Conservation (phyloP, 2,888 invertebrate genomes). For the Amphipyra berbera region DNA sequence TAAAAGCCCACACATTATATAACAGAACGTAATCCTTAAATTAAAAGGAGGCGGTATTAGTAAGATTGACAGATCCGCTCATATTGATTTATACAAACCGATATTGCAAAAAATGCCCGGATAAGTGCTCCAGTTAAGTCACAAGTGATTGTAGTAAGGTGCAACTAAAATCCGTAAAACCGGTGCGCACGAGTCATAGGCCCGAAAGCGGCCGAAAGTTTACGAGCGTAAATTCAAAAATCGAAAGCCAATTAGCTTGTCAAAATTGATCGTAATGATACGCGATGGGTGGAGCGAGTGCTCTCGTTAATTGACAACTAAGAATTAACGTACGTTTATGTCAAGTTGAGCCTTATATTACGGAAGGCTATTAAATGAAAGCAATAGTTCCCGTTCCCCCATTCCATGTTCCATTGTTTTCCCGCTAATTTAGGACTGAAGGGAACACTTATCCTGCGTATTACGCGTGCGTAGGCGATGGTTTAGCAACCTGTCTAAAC, state of each 20-base stretch:
- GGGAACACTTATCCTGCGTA: conserved; percentile 59
- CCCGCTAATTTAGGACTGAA: conserved; percentile 60
- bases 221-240: conserved; percentile 55
- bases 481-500: conserved; percentile 57
- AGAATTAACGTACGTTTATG: conserved; percentile 43
- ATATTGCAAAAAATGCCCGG: conserved; percentile 67
- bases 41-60: conserved; percentile 53
- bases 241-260: conserved; percentile 66
- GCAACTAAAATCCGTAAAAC: conserved; percentile 67
- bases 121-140: conserved; percentile 77
- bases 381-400: conserved; percentile 32
- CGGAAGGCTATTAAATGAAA: conserved; percentile 42
- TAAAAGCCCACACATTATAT: conserved; percentile 54
- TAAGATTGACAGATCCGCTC: conserved; percentile 74
- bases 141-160: conserved; percentile 73
- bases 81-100: conserved; percentile 53
- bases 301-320: conserved; percentile 59
- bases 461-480: conserved; percentile 58
- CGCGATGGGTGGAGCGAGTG: conserved; percentile 50
- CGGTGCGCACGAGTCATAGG: conserved; percentile 53
- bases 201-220: conserved; percentile 52
- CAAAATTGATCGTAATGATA: conserved; percentile 63
- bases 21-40: conserved; percentile 67
- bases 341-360: conserved; percentile 32
- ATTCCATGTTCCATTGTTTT: conserved; percentile 59